Evolutionary conservation across 2,113 vertebrate species (phyloP).

Genomic region (Melanerpes formicivorus): DNA sequence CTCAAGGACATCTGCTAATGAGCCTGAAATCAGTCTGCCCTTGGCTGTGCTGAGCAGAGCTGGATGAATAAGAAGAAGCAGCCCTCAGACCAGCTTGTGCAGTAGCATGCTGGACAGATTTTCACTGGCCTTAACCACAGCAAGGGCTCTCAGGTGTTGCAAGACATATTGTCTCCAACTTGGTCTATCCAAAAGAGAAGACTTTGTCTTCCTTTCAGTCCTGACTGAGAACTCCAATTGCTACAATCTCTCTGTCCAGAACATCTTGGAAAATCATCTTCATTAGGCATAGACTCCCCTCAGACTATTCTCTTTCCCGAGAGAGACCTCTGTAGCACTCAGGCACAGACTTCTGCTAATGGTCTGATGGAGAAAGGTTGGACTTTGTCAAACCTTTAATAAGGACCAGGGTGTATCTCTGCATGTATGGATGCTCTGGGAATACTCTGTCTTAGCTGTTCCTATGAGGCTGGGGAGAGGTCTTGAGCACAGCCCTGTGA

Average conservation of each 20-base stretch:
- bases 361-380: not conserved
- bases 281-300: not conserved
- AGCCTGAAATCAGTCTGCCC: not conserved
- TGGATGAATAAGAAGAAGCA: not conserved
- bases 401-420: not conserved
- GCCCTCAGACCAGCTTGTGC: not conserved
- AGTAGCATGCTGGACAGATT: not conserved
- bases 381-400: not conserved
- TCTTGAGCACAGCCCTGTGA: too few relatives aligned
- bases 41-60: not conserved
- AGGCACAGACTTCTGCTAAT: not conserved
- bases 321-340: not conserved
- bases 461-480: not conserved
- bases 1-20: conserved; percentile 38
- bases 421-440: not conserved
- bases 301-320: not conserved
- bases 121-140: not conserved
- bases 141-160: not conserved
- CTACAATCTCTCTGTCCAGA: not conserved
- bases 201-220: not conserved
- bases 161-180: not conserved
- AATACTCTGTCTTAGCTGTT: not conserved
- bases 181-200: not conserved
- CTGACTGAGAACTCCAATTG: not conserved
- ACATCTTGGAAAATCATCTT: not conserved